phyloP scores from a whole-genome alignment of 2,888 invertebrate species.

The Hydraecia micacea region DNA sequence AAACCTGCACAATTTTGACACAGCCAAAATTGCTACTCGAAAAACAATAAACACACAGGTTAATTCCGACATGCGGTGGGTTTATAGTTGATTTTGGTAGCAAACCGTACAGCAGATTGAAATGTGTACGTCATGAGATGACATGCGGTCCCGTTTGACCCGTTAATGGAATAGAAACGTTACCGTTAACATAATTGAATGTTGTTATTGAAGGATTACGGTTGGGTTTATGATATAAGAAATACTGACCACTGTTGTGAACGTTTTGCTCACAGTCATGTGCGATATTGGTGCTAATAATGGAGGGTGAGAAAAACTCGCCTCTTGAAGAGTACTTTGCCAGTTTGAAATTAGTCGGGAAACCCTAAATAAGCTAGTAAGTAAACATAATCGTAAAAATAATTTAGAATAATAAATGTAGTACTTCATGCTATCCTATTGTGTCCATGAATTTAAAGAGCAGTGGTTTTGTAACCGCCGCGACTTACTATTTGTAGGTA shows the following conservation, averaged over 20 bases:
- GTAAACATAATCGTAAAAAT: neutral
- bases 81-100: constrained; percentile 75
- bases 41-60: constrained; percentile 52
- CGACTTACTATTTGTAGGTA: too few species aligned
- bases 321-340: too few species aligned
- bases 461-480: neutral
- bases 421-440: neutral
- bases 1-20: neutral
- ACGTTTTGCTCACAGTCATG: neutral
- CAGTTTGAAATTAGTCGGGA: neutral
- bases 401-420: neutral
- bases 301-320: neutral
- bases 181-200: constrained; percentile 44
- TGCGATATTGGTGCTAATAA: neutral
- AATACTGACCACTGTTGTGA: neutral
- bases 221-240: constrained; percentile 1
- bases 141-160: constrained; percentile 42
- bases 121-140: constrained; percentile 48
- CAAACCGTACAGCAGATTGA: constrained; percentile 46
- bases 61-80: constrained; percentile 68
- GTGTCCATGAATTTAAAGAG: neutral
- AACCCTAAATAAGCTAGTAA: neutral
- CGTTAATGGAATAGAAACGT: constrained; percentile 46
- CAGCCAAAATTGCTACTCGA: constrained; percentile 9
- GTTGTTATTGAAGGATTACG: constrained; percentile 19